phyloP scores from a whole-genome alignment of 2,113 vertebrate species.

The Nerophis lumbriciformis region DNA sequence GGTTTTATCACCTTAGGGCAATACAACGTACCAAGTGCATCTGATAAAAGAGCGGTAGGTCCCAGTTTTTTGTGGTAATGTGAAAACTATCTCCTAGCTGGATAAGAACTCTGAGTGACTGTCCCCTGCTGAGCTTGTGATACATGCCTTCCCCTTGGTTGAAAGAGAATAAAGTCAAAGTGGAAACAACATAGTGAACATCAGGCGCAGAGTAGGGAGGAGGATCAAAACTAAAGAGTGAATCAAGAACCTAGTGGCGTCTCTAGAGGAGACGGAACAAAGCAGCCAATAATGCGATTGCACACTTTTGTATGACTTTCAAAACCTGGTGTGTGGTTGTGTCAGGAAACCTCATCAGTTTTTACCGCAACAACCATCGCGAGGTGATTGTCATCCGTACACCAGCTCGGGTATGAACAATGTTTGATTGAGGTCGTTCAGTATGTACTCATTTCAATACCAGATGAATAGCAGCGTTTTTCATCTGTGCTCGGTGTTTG shows the following conservation, averaged over 20 bases:
- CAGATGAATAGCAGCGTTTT: slow-evolving; percentile 47
- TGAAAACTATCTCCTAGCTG: not conserved
- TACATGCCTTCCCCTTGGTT: slow-evolving; percentile 20
- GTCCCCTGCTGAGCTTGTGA: slow-evolving; percentile 19
- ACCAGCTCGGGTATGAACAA: slow-evolving; percentile 10
- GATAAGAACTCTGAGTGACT: not conserved
- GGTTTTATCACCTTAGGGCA: slow-evolving; percentile 23
- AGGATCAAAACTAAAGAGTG: slow-evolving; percentile 31
- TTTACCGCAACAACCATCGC: slow-evolving; percentile 31
- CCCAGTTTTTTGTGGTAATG: not conserved
- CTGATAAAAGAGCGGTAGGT: not conserved
- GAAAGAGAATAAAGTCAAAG: slow-evolving; percentile 21
- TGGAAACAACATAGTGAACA: slow-evolving; percentile 10
- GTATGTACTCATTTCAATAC: slow-evolving; percentile 24
- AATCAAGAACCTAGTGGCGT: slow-evolving; percentile 14
- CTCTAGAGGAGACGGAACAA: not conserved
- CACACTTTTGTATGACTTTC: slow-evolving; percentile 34
- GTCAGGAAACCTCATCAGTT: slow-evolving; percentile 45
- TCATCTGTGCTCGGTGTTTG: slow-evolving; percentile 50
- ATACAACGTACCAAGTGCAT: slow-evolving; percentile 20
- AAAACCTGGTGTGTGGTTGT: slow-evolving; percentile 3
- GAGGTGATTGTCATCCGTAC: slow-evolving; percentile 17
- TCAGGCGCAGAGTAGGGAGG: slow-evolving; percentile 15
- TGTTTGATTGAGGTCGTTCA: slow-evolving; percentile 29
- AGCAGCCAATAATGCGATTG: slow-evolving; percentile 27